Percentiles rank a stretch among this genome's conserved stretches.
phyloP scores from a whole-genome alignment of 1,140 invertebrate genomes.

The Drosophila erecta region DNA sequence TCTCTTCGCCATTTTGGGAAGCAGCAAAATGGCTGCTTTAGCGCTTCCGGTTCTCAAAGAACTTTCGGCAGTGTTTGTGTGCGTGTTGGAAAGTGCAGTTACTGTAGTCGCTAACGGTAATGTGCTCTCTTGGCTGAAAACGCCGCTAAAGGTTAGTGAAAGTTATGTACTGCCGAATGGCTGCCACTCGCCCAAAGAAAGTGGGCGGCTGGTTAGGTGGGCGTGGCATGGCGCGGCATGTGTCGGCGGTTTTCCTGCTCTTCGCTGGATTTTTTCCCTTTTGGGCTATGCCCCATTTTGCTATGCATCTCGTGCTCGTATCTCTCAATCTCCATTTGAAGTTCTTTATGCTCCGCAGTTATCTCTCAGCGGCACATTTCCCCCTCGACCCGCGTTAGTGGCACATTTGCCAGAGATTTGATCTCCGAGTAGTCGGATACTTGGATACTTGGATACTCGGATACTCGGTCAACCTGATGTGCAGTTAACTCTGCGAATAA shows the following conservation, averaged over 20 bases:
- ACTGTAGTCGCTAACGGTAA: slow-evolving; percentile 51
- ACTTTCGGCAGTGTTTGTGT: slow-evolving; percentile 37
- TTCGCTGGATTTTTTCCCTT: background rate
- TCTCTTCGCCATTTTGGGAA: slow-evolving; percentile 19
- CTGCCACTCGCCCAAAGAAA: slow-evolving; percentile 2
- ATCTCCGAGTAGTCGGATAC: slow-evolving; percentile 1
- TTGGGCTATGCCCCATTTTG: slow-evolving; percentile 35
- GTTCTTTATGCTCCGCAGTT: slow-evolving; percentile 47
- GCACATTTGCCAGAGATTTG: slow-evolving; percentile 39
- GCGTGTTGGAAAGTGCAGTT: slow-evolving; percentile 41
- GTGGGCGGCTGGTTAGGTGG: too few relatives aligned
- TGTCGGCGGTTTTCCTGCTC: background rate
- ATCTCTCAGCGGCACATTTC: slow-evolving; percentile 7
- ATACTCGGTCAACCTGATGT: slow-evolving; percentile 37
- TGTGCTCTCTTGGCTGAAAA: slow-evolving; percentile 47
- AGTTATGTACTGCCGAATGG: slow-evolving; percentile 62
- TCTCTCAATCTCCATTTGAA: slow-evolving; percentile 57
- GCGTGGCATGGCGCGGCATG: too few relatives aligned
- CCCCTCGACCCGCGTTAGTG: slow-evolving; percentile 3
- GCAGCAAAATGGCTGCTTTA: slow-evolving; percentile 56
- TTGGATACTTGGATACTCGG: background rate
- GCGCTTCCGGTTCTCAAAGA: slow-evolving; percentile 54
- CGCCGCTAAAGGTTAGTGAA: slow-evolving; percentile 59
- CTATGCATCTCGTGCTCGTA: slow-evolving; percentile 28
- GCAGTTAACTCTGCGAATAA: slow-evolving; percentile 21